Base-by-base conservation (phyloP, 2,113 vertebrate species). In the Aix galericulata region DNA sequence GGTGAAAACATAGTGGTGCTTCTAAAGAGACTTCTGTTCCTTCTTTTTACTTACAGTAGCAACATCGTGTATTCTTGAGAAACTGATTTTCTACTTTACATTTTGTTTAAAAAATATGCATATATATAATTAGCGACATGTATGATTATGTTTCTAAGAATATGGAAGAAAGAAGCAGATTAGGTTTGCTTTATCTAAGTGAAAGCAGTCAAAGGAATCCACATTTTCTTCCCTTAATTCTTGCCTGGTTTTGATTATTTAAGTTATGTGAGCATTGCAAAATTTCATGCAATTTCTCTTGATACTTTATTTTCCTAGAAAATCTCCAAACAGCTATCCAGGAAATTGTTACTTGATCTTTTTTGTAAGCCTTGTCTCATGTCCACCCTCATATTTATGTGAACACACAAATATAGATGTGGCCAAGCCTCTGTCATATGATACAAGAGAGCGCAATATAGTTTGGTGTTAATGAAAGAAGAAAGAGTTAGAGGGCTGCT, bases 161-260 rank as follows among this genome's bases (percentile, higher is more conserved):
- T 67, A 59, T 21, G 26, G 26, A 69, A 89, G 7, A 80, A 32
- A 85, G 46, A 75, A 90, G 17, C 13, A 82, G 16, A 44, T 83
- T 48, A 56, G 6, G 5, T 75, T 66, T 87, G 8, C 4, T 16
- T 87, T 79, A 53, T 87, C 42, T 84, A 56, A 32, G 17, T 69
- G 86, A 94, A 94, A 82, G 5, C 7, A 77, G 27, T 53, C 72
- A 94, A 91, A 92, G 59, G 32, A 81, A 86, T 90, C 7, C 55
- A 88, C 52, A 9, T n/a, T 81, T 14, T 55, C 5, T 64, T 83
- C 17, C 55, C 59, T 83, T 77, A 55, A 25, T 78, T 77, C 82
- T 89, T 81, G 22, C 9, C 16, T 62, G 23, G 6, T 63, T 92
- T 91, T 86, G 17, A 72, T 78, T 64, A 79, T 31, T 13, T 22